Conservation (phyloP, 2,113 vertebrate species). For the Pterocles orientalis region DNA sequence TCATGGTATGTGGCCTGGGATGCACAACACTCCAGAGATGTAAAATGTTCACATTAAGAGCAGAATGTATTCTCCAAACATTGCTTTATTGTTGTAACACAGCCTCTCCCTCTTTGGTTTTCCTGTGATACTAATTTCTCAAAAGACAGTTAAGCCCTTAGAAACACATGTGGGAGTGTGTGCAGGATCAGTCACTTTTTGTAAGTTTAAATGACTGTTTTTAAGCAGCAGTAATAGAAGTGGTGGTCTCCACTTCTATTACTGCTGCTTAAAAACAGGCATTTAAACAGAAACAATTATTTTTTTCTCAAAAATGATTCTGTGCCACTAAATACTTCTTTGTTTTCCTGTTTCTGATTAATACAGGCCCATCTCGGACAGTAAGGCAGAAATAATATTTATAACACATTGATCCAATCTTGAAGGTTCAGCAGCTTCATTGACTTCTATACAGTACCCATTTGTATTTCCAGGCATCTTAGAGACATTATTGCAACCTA, state of each 20-base stretch:
- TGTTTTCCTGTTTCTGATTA: constrained; percentile 5
- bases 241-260: neutral
- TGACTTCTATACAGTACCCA: constrained; percentile 27
- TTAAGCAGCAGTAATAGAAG: neutral
- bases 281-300: neutral
- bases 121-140: neutral
- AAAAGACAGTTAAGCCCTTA: neutral
- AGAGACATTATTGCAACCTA: neutral
- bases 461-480: constrained; percentile 42
- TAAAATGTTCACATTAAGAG: neutral
- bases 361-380: neutral
- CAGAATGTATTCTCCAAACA: neutral
- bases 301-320: neutral
- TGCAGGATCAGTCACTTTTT: neutral
- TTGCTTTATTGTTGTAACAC: neutral
- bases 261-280: neutral
- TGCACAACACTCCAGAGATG: neutral
- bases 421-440: constrained; percentile 56
- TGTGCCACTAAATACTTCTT: neutral
- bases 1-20: neutral
- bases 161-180: neutral
- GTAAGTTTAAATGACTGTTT: neutral
- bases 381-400: neutral
- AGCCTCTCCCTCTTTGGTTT: neutral
- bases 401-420: constrained; percentile 17